Evolutionary conservation across 2,888 invertebrate species (phyloP).

Genomic region (Meiosimyza platycephala): DNA sequence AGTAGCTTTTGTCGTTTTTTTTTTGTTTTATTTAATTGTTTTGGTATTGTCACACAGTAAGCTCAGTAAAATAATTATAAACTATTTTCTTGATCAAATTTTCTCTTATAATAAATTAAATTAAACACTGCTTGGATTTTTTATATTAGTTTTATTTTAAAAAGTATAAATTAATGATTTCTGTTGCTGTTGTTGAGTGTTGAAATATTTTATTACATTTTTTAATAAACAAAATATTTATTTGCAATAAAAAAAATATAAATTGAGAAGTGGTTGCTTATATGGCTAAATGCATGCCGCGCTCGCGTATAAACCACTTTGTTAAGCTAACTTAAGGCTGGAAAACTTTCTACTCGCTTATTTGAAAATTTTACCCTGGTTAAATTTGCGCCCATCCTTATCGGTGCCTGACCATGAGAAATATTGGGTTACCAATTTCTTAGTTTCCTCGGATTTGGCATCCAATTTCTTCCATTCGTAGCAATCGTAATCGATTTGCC

Average conservation of each 20-base stretch:
- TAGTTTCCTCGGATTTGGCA: conserved; percentile 81
- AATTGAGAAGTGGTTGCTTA: no score
- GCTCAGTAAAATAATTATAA: no score
- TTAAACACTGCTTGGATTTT: not conserved
- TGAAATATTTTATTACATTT: conserved; percentile 27
- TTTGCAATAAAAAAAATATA: no score
- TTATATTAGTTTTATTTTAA: conserved; percentile 5
- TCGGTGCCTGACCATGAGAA: conserved; percentile 91
- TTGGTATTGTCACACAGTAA: no score
- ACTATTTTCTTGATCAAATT: no score
- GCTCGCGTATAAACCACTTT: not conserved
- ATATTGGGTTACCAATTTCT: conserved; percentile 88
- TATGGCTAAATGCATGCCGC: no score
- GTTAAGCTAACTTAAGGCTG: conserved; percentile 15
- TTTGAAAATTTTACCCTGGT: conserved; percentile 99
- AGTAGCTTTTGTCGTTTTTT: no score
- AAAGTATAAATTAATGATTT: conserved; percentile 21
- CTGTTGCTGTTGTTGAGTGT: not conserved
- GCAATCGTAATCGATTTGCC: conserved; percentile 97
- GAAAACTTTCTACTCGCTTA: conserved; percentile 68
- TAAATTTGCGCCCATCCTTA: conserved; percentile 90
- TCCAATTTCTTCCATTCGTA: conserved; percentile 97
- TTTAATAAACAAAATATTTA: not conserved
- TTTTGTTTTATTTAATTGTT: no score
- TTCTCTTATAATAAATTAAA: no score